These are phyloP conservation scores for Polypterus senegalus DNA, from an alignment of 2,113 vertebrate species.

Conservation along the genomic window DNA sequence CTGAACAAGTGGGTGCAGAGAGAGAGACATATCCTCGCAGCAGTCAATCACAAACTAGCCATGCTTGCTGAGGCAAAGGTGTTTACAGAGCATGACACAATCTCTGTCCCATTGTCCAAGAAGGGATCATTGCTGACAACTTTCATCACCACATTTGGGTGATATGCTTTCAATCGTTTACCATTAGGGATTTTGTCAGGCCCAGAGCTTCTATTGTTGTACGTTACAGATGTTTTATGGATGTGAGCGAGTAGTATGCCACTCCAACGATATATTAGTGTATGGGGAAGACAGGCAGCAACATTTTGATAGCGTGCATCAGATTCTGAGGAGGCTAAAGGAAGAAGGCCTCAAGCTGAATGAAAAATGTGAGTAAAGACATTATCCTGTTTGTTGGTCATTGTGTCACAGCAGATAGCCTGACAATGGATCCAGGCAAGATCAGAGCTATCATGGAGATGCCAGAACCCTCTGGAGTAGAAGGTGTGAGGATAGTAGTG, in stretches of 20 bases:
- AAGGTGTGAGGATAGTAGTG: no score
- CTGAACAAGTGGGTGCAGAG: conserved; percentile 19
- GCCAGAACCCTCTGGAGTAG: not conserved
- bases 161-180: conserved; percentile 2
- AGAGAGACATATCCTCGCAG: conserved; percentile 14
- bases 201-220: not conserved
- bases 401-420: not conserved
- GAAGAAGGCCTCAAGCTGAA: not conserved
- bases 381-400: not conserved
- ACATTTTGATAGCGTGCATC: not conserved
- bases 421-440: not conserved
- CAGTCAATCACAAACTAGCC: conserved; percentile 15
- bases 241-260: not conserved
- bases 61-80: conserved; percentile 14
- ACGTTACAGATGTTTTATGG: not conserved
- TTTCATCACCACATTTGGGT: conserved; percentile 5
- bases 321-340: not conserved
- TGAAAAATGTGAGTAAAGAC: not conserved
- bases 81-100: conserved; percentile 15
- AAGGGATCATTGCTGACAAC: not conserved
- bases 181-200: not conserved
- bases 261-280: not conserved
- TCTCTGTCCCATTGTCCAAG: conserved; percentile 2
- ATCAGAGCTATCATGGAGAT: not conserved
- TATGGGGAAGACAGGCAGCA: not conserved